Evolutionary conservation across 2,797 vertebrate genomes (phyloP).

Genomic region (Etheostoma perlongum): DNA sequence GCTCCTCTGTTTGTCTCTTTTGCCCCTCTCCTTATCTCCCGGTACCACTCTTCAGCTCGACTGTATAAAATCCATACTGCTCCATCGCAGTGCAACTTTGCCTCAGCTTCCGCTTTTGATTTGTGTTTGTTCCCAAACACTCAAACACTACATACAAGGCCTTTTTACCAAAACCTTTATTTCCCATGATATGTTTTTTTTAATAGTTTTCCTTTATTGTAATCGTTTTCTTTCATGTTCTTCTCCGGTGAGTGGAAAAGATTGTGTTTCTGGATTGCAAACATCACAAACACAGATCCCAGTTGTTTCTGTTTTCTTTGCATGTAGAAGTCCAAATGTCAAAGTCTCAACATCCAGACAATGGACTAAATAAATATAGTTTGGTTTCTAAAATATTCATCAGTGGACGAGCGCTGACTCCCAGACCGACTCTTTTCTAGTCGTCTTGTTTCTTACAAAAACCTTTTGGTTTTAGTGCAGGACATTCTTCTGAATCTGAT

Average conservation of each 20-base stretch:
- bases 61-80: conserved; percentile 33
- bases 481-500: not conserved
- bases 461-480: not conserved
- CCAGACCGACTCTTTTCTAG: not conserved
- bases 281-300: not conserved
- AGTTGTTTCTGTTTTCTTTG: not conserved
- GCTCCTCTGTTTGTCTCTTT: conserved; percentile 27
- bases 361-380: not conserved
- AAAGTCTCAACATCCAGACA: not conserved
- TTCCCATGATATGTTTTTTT: not conserved
- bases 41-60: conserved; percentile 34
- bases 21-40: conserved; percentile 56
- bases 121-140: conserved; percentile 13
- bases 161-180: not conserved
- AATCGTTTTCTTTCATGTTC: not conserved
- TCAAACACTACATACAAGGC: not conserved
- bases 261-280: not conserved
- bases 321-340: conserved; percentile 21
- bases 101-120: conserved; percentile 13
- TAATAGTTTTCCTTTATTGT: not conserved
- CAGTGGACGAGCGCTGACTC: not conserved
- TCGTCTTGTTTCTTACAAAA: not conserved
- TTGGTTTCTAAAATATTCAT: conserved; percentile 21
- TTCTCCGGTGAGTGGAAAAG: not conserved
- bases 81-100: conserved; percentile 22